A percentile compares a stretch with the other conserved stretches of the same genome.
phyloP scores from a whole-genome alignment of 2,888 invertebrate genomes.

The Folsomia manolachei region DNA sequence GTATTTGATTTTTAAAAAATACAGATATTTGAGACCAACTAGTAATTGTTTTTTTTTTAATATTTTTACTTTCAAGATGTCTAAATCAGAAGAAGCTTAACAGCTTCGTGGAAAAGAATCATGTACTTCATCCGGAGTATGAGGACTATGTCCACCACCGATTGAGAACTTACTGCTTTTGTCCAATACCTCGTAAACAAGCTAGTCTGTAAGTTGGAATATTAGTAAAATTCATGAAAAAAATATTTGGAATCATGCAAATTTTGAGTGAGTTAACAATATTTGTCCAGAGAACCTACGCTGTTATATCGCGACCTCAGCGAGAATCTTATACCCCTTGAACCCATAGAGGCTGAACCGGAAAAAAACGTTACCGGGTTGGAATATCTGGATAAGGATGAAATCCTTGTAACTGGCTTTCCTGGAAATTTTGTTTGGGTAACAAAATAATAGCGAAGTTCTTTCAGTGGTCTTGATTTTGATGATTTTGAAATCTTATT shows the following conservation, averaged over 20 bases:
- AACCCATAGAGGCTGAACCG: background rate
- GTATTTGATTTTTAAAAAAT: too few relatives aligned
- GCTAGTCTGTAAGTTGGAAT: background rate
- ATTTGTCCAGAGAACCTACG: too few relatives aligned
- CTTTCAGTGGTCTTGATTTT: background rate
- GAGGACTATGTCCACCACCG: background rate
- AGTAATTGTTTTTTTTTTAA: too few relatives aligned
- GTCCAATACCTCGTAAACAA: background rate
- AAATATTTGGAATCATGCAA: background rate
- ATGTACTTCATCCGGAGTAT: background rate
- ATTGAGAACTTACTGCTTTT: background rate
- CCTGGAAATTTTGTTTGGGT: background rate
- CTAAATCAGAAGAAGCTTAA: too few relatives aligned
- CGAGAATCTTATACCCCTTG: too few relatives aligned
- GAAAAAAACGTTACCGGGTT: too few relatives aligned
- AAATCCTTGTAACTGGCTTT: too few relatives aligned
- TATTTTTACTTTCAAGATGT: too few relatives aligned
- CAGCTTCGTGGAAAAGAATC: background rate
- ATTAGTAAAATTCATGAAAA: too few relatives aligned
- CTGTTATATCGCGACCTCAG: too few relatives aligned
- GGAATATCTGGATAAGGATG: too few relatives aligned
- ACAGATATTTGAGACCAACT: too few relatives aligned
- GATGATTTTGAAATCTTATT: background rate
- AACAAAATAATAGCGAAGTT: background rate
- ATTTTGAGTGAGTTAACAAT: background rate